A percentile compares a stretch with the other conserved stretches of the same genome.
phyloP scores from a whole-genome alignment of 2,113 vertebrate genomes.

The Eclectus roratus region DNA sequence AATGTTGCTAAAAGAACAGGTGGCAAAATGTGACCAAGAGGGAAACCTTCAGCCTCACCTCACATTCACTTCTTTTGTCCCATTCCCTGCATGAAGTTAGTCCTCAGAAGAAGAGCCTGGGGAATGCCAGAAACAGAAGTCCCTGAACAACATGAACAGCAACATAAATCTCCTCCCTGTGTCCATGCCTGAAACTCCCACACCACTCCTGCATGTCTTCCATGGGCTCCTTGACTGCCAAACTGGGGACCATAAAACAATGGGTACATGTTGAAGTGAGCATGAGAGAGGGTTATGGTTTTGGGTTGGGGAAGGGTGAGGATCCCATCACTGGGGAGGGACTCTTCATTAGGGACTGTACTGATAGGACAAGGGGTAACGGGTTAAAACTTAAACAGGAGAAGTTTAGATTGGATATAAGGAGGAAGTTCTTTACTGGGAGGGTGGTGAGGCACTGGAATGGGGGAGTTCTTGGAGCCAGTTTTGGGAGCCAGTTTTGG shows the following conservation, averaged over 20 bases:
- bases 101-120: not conserved
- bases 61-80: not conserved
- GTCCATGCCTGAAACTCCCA: not conserved
- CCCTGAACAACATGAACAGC: not conserved
- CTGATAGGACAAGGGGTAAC: not conserved
- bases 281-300: not conserved
- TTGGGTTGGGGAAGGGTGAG: not conserved
- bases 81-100: not conserved
- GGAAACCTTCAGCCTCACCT: not conserved
- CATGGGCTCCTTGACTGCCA: not conserved
- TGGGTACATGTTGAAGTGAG: fast-evolving
- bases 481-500: no score
- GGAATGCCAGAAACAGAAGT: not conserved
- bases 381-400: not conserved
- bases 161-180: not conserved
- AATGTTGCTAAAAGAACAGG: not conserved
- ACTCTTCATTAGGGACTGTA: not conserved
- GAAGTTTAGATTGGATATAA: not conserved
- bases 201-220: not conserved
- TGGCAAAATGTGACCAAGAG: fast-evolving
- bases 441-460: not conserved
- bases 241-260: not conserved
- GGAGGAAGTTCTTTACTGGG: not conserved
- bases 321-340: not conserved
- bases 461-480: no score